These are phyloP conservation scores for Chelonus formosanus DNA, from an alignment of 2,888 invertebrate species.

Conservation along the genomic window DNA sequence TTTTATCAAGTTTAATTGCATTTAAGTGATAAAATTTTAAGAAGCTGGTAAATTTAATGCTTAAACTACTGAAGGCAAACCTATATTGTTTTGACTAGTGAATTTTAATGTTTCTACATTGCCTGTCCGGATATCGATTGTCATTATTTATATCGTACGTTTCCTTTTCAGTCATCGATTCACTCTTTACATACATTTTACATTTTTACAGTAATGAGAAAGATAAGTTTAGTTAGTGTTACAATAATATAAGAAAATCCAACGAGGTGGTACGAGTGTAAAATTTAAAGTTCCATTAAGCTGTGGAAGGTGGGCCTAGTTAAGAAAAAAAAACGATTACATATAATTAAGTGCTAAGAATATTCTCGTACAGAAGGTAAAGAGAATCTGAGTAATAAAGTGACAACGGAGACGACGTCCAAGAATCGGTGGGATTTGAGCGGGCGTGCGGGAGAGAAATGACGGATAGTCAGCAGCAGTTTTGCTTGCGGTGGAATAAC, in stretches of 20 bases:
- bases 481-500: constrained; percentile 91
- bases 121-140: constrained; percentile 62
- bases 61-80: background rate
- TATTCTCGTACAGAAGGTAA: constrained; percentile 21
- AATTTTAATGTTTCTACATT: constrained; percentile 47
- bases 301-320: constrained; percentile 35
- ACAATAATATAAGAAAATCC: constrained; percentile 43
- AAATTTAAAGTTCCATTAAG: constrained; percentile 39
- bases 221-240: constrained; percentile 56
- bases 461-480: constrained; percentile 77
- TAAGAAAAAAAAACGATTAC: constrained; percentile 36
- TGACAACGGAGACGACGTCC: constrained; percentile 35
- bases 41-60: background rate
- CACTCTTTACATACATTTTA: constrained; percentile 62
- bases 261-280: constrained; percentile 30
- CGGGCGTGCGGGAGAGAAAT: constrained; percentile 54
- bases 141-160: constrained; percentile 66
- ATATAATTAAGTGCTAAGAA: constrained; percentile 1
- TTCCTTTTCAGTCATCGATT: constrained; percentile 66
- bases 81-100: constrained; percentile 42
- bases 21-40: too few relatives aligned
- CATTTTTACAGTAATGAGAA: constrained; percentile 63
- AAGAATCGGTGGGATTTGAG: constrained; percentile 53
- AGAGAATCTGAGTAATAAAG: background rate
- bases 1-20: too few relatives aligned